Evolutionary conservation across 2,113 vertebrate genomes (phyloP).

Genomic region (Myiagra hebetior): DNA sequence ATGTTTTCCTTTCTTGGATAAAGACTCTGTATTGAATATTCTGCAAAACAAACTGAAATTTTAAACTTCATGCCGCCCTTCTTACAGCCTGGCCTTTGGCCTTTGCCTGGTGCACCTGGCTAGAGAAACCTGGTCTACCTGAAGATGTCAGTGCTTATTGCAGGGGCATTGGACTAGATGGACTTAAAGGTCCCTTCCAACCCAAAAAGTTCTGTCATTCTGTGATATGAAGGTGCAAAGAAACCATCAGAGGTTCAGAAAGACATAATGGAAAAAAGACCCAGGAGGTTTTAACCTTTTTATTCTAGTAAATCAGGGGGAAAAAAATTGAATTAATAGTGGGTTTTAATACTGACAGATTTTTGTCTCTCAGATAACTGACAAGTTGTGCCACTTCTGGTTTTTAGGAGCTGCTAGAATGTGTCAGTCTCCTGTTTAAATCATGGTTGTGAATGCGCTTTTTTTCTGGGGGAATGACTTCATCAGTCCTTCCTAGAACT

Average conservation of each 20-base stretch:
- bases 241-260: neutral
- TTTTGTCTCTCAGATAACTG: neutral
- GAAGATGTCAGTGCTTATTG: neutral
- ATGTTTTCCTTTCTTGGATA: neutral
- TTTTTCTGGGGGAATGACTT: neutral
- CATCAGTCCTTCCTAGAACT: neutral
- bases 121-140: neutral
- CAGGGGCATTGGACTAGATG: neutral
- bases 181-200: neutral
- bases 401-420: neutral
- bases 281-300: neutral
- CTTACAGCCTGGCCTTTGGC: neutral
- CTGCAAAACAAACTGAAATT: neutral
- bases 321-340: accelerated
- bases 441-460: neutral
- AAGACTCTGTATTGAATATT: neutral
- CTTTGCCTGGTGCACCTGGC: neutral
- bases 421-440: neutral
- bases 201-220: neutral
- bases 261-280: neutral
- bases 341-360: neutral
- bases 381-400: neutral
- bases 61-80: neutral
- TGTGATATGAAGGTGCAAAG: neutral
- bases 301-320: neutral